These are phyloP conservation scores for Nyctibius bracteatus DNA, from an alignment of 2,113 vertebrate species.

Conservation along the genomic window DNA sequence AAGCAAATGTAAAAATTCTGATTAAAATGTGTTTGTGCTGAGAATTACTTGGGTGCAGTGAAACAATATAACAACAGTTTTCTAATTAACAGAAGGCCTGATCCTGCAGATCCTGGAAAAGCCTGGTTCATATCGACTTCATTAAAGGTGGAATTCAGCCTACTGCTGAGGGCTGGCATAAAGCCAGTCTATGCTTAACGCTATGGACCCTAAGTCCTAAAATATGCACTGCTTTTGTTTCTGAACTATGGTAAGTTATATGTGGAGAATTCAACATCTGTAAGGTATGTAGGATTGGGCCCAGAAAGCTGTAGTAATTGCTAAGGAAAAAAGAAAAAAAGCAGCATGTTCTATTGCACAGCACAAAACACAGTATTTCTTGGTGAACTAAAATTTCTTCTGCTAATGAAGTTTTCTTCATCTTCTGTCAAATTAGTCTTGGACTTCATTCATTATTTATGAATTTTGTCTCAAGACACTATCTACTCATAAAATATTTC, in stretches of 20 bases:
- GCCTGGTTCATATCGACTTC: neutral
- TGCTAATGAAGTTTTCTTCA: neutral
- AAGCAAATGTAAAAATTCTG: neutral
- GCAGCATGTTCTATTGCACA: neutral
- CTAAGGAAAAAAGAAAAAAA: neutral
- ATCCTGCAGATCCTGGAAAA: neutral
- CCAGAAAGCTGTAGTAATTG: neutral
- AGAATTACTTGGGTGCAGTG: neutral
- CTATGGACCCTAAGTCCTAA: neutral
- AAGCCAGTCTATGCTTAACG: neutral
- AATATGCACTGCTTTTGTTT: conserved; percentile 18
- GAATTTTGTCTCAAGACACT: neutral
- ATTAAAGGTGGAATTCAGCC: conserved; percentile 38
- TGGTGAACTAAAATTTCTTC: neutral
- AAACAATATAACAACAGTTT: neutral
- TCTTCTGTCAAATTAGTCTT: neutral
- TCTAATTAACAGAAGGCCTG: neutral
- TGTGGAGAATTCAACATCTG: neutral
- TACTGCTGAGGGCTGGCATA: neutral
- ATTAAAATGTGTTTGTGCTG: neutral
- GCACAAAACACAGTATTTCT: neutral
- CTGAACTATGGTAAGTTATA: neutral
- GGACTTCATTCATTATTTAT: neutral
- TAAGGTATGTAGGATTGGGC: neutral
- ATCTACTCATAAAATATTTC: neutral